Conservation (phyloP, 2,888 invertebrate species). For the Scelioninae gen. 1 region DNA sequence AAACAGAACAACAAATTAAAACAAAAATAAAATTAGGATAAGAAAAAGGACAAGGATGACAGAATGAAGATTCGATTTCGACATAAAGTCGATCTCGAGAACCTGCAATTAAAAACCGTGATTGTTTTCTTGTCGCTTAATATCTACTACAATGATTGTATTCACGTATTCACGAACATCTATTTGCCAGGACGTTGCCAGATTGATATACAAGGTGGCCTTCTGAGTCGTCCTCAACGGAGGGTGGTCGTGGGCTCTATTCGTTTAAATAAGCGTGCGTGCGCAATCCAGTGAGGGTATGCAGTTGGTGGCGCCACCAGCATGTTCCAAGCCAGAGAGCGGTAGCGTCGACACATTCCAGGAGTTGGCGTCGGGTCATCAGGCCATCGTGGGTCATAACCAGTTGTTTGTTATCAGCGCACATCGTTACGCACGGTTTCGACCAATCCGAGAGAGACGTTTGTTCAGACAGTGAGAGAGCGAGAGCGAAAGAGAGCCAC, state of each 20-base stretch:
- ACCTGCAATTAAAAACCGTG: too few species aligned
- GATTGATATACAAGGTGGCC: constrained; percentile 99
- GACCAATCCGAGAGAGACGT: constrained; percentile 66
- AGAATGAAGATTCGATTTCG: too few species aligned
- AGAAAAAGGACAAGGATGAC: constrained; percentile 3
- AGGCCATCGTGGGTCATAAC: constrained; percentile 49
- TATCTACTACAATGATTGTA: constrained; percentile 84
- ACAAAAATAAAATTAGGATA: neutral
- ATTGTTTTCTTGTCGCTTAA: constrained; percentile 77
- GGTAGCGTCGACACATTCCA: too few species aligned
- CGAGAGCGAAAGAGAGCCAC: constrained; percentile 73
- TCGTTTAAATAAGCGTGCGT: constrained; percentile 72
- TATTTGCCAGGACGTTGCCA: constrained; percentile 99
- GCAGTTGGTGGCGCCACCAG: constrained; percentile 55
- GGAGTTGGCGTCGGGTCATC: too few species aligned
- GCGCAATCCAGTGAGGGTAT: constrained; percentile 53
- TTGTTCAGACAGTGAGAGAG: constrained; percentile 19
- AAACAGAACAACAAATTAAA: neutral
- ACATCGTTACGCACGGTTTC: constrained; percentile 32
- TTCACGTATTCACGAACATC: constrained; percentile 97
- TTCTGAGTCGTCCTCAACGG: constrained; percentile 99
- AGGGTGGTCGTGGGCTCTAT: constrained; percentile 94
- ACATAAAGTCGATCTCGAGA: too few species aligned
- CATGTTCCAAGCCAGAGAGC: too few species aligned
- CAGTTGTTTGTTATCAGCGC: neutral